Evolutionary conservation across 35 echinoderm and acorn worm genomes (phyloP), one percentile per base, ranked within the genome.

Genomic region (Lytechinus variegatus): DNA sequence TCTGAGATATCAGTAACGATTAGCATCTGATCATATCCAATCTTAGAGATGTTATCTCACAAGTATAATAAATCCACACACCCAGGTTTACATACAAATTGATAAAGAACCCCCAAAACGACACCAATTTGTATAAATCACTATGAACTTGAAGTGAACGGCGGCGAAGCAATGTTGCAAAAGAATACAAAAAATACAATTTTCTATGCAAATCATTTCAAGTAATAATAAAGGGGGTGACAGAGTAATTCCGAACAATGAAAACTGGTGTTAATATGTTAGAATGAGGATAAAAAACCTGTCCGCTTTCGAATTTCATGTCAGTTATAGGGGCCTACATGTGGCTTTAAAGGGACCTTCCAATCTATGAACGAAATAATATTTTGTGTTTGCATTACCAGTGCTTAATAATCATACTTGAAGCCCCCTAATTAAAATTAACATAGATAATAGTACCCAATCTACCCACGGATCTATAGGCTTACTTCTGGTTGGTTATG

Each of bases 91-190:
- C 66, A 79, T 13, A 71, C 4, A 71, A 13, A 21, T 71, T 71
- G 61, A 16, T 71, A 71, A 71, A 71, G 61, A 71, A 58, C 7
- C 66, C 66, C 19, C 21, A 79, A 79, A 44, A 79, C 66, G 66
- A 79, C 66, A 79, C n/a, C 66, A 79, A 79, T 79, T 79, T 79
- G 66, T 79, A 79, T 44, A 44, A 44, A 79, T 79, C 66, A 79
- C n/a, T 16, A 8, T 79, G 66, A 79, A 79, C 66, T 79, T 24
- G 5, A 24, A 7, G 16, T n/a, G 66, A 79, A 79, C 66, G 16
- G 21, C 56, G 56, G 56, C 56, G 9, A 58, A 13, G 56, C 66
- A 79, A n/a, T n/a, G 66, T 58, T 79, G 66, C 66, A 24, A n/a
- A 79, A 24, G 21, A n/a, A 79, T 24, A 79, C 13, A 13, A 13